Percentiles rank a stretch among this genome's conserved stretches.
These are phyloP conservation scores for Coendou prehensilis DNA, from an alignment of 2,797 vertebrate species.

Conservation along the genomic window DNA sequence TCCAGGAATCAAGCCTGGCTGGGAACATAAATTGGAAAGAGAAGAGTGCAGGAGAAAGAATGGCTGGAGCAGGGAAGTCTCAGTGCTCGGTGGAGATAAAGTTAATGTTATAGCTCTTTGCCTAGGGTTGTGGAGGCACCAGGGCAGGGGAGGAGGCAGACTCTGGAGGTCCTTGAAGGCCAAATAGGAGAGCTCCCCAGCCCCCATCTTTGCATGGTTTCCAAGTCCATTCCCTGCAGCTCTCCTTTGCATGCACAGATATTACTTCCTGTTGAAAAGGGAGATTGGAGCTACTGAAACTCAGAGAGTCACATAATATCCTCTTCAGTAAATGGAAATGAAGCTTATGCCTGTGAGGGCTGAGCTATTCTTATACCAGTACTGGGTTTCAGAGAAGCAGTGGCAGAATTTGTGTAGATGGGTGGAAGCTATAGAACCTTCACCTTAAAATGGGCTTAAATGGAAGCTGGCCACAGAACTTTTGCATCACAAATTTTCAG, in stretches of 20 bases:
- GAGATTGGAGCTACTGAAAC: conserved; percentile 49
- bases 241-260: background rate
- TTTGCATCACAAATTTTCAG: background rate
- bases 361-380: background rate
- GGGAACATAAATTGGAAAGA: background rate
- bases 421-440: background rate
- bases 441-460: background rate
- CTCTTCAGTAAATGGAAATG: background rate
- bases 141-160: background rate
- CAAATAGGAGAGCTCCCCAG: background rate
- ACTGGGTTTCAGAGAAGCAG: background rate
- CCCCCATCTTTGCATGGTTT: background rate
- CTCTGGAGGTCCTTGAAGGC: background rate
- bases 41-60: background rate
- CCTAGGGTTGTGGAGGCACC: fast-evolving
- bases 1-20: background rate
- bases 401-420: background rate
- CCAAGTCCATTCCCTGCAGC: background rate
- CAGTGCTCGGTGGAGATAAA: background rate
- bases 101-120: background rate
- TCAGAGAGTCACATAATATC: background rate
- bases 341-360: background rate
- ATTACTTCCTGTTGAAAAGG: conserved; percentile 40
- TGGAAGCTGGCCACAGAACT: background rate
- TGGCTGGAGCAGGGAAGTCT: background rate